Evolutionary conservation across 2,797 vertebrate species (phyloP).

Genomic region (Catostomus latipinnis): DNA sequence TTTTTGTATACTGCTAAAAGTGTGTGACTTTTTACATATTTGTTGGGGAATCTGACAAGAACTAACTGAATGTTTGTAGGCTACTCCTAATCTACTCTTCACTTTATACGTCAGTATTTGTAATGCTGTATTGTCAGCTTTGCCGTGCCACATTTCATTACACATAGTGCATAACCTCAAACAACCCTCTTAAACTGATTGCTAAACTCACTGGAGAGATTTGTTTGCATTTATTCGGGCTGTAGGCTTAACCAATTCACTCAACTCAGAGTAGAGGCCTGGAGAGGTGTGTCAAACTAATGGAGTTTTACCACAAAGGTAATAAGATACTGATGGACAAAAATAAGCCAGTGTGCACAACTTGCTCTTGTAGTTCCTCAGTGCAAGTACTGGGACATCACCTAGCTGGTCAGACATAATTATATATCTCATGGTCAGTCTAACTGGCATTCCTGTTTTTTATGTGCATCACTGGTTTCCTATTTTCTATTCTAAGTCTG

Average conservation of each 20-base stretch:
- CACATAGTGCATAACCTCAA: too few species aligned
- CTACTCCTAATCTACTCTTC: too few species aligned
- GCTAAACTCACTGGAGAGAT: background rate
- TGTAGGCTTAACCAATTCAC: background rate
- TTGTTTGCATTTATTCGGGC: background rate
- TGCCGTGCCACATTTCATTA: too few species aligned
- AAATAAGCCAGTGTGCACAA: background rate
- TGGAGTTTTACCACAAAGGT: background rate
- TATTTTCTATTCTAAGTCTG: too few species aligned
- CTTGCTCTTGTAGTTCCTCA: background rate
- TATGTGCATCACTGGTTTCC: too few species aligned
- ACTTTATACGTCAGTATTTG: too few species aligned
- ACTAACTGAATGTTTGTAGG: too few species aligned
- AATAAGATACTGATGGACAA: background rate
- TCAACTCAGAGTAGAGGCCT: constrained; percentile 7
- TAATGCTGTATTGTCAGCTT: too few species aligned
- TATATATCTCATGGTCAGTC: constrained; percentile 4
- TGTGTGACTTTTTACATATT: too few species aligned
- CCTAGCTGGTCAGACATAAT: background rate
- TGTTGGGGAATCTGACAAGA: too few species aligned
- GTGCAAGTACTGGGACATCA: background rate
- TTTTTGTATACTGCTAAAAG: too few species aligned
- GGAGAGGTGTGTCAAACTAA: background rate
- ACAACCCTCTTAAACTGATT: too few species aligned
- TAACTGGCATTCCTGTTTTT: background rate